phyloP scores from a whole-genome alignment of 2,113 vertebrate species.

The Gavialis gangeticus region DNA sequence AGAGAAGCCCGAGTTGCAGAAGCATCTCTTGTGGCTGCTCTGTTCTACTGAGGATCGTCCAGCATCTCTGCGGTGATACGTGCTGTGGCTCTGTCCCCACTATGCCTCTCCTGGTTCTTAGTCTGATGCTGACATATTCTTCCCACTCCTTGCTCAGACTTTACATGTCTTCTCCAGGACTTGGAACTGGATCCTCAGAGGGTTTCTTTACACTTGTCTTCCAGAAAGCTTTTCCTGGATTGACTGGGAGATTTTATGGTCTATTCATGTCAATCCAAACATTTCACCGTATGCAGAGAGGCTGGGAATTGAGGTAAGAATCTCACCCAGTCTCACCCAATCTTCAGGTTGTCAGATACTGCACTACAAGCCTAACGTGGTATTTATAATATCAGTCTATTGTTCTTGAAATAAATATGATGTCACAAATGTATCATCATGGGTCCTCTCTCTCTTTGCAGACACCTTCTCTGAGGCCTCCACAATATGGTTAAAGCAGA shows the following conservation, averaged over 20 bases:
- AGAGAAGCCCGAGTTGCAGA: background rate
- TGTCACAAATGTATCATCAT: background rate
- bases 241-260: background rate
- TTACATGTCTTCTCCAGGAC: background rate
- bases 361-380: background rate
- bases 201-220: background rate
- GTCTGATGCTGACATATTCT: background rate
- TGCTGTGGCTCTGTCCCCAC: background rate
- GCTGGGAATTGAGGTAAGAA: background rate
- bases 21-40: background rate
- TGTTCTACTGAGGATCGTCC: background rate
- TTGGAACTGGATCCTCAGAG: background rate
- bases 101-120: background rate
- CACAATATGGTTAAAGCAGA: slow-evolving; percentile 10
- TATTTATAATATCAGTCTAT: background rate
- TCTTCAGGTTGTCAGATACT: background rate
- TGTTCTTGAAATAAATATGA: background rate
- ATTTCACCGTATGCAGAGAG: background rate
- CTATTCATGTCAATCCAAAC: background rate
- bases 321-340: background rate
- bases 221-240: background rate
- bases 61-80: accelerated
- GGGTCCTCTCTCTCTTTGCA: background rate
- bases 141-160: no score
- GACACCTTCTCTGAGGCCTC: background rate